These are phyloP conservation scores for Omphaloscelis lunosa DNA, from an alignment of 2,888 invertebrate species.

Conservation along the genomic window DNA sequence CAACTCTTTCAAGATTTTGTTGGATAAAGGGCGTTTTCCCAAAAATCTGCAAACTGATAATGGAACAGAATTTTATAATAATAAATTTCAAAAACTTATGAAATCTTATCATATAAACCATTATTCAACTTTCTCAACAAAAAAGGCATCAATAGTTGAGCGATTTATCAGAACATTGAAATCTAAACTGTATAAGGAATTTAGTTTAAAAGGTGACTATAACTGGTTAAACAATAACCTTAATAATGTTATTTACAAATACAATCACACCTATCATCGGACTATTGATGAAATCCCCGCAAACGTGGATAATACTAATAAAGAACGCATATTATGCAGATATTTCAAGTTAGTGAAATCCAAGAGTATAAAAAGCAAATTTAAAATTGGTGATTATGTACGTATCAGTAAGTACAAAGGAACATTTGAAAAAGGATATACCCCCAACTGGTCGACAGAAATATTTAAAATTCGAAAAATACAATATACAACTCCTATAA, in stretches of 20 bases:
- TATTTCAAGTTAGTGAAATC: neutral
- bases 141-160: no score
- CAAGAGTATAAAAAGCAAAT: neutral
- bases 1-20: no score
- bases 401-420: conserved; percentile 10
- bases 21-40: no score
- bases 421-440: conserved; percentile 13
- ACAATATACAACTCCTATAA: conserved; percentile 1
- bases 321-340: neutral
- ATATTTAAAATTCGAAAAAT: conserved; percentile 18
- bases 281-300: neutral
- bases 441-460: conserved; percentile 5
- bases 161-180: neutral
- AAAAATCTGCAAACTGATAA: no score
- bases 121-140: no score
- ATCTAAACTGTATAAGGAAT: neutral
- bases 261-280: neutral
- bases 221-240: neutral
- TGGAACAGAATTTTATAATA: no score
- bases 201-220: neutral
- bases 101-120: no score
- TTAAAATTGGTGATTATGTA: neutral
- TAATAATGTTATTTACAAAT: no score
- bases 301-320: neutral
- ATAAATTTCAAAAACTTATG: no score